A percentile compares a stretch with the other conserved stretches of the same genome.
These are phyloP conservation scores for Lagodon rhomboides DNA, from an alignment of 2,797 vertebrate genomes.

Conservation along the genomic window DNA sequence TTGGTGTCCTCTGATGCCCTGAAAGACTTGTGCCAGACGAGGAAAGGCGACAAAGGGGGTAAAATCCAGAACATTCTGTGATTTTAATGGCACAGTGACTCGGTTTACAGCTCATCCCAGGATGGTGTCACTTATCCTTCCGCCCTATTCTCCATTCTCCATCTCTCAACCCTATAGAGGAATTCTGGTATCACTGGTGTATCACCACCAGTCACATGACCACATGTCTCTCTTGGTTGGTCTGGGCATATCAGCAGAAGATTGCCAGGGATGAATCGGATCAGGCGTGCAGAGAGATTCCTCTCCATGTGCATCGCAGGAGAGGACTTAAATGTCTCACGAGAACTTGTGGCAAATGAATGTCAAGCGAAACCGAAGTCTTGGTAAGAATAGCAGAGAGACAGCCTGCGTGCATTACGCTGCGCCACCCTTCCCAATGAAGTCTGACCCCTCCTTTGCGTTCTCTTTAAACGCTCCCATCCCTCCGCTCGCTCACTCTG, in stretches of 20 bases:
- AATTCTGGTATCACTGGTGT: not conserved
- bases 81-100: not conserved
- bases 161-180: not conserved
- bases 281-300: not conserved
- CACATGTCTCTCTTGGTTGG: not conserved
- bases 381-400: not conserved
- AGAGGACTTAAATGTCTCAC: not conserved
- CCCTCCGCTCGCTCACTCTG: slow-evolving; percentile 11
- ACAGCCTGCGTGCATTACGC: slow-evolving; percentile 12
- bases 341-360: not conserved
- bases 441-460: slow-evolving; percentile 21
- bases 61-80: not conserved
- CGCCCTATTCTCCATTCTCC: too few relatives aligned
- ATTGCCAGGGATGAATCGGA: not conserved
- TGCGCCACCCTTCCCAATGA: slow-evolving; percentile 33
- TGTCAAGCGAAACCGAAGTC: not conserved
- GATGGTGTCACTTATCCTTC: not conserved
- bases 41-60: not conserved
- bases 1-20: not conserved
- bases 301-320: not conserved
- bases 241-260: not conserved
- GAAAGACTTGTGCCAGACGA: not conserved
- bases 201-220: not conserved
- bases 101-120: not conserved
- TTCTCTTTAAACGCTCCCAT: not conserved